A percentile compares a stretch with the other conserved stretches of the same genome.
Conservation (phyloP, 2,797 vertebrate species). For the Gymnocypris eckloni region DNA sequence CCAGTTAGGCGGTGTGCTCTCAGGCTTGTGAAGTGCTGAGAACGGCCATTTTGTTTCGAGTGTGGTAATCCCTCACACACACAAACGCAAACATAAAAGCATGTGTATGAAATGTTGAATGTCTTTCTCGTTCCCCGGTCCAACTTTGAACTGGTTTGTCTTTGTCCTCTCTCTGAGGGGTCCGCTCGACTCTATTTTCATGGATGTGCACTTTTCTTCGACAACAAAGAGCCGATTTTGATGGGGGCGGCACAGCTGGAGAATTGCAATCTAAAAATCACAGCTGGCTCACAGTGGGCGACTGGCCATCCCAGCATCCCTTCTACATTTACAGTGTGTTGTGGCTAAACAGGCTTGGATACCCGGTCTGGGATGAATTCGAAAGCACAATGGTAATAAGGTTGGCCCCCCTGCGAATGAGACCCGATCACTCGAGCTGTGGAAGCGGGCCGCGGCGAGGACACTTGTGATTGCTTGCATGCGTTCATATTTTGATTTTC, state of each 20-base stretch:
- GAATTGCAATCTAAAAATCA: conserved; percentile 62
- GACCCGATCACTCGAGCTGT: conserved; percentile 8
- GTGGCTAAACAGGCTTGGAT: conserved; percentile 49
- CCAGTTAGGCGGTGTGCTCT: conserved; percentile 55
- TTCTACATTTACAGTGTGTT: conserved; percentile 53
- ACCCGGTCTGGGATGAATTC: conserved; percentile 44
- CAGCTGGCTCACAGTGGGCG: conserved; percentile 51
- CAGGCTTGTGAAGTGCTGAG: conserved; percentile 57
- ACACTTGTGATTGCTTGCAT: conserved; percentile 47
- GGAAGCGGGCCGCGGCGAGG: not conserved
- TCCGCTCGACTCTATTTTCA: conserved; percentile 39
- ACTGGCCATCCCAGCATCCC: conserved; percentile 46
- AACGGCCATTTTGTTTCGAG: conserved; percentile 44
- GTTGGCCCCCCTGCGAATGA: not conserved
- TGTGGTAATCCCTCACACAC: conserved; percentile 33
- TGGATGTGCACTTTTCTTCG: conserved; percentile 41
- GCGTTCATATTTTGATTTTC: conserved; percentile 32
- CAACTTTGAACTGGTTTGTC: conserved; percentile 49
- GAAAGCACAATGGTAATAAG: conserved; percentile 45
- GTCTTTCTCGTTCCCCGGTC: conserved; percentile 29
- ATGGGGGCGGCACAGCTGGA: conserved; percentile 54
- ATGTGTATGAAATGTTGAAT: conserved; percentile 17
- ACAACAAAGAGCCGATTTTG: conserved; percentile 62
- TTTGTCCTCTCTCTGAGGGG: conserved; percentile 52
- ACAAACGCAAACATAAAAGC: not conserved